A percentile compares a stretch with the other conserved stretches of the same genome.
These are phyloP conservation scores for Cryptocephalus primarius DNA, from an alignment of 2,888 invertebrate species.

Conservation along the genomic window DNA sequence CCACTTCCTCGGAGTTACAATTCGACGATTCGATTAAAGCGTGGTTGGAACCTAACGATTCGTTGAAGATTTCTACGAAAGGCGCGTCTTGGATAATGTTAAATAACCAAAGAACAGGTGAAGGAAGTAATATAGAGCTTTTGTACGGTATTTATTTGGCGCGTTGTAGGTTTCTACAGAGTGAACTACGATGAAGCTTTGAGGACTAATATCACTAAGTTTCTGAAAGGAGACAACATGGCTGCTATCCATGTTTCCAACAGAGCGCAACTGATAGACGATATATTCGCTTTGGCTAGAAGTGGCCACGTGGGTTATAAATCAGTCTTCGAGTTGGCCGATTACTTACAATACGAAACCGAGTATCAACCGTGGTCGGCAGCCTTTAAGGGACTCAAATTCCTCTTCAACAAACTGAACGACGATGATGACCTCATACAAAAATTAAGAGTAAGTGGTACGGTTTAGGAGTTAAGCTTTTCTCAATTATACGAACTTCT, in stretches of 20 bases:
- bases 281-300: conserved; percentile 64
- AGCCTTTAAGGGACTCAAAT: conserved; percentile 41
- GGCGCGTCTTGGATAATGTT: no score
- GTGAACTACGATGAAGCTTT: conserved; percentile 52
- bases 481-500: no score
- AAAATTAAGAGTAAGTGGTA: conserved; percentile 6
- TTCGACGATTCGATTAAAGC: conserved; percentile 28
- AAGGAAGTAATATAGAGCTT: no score
- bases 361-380: conserved; percentile 73
- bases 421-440: conserved; percentile 6
- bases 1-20: conserved; percentile 32
- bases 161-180: conserved; percentile 50
- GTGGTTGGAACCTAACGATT: conserved; percentile 16
- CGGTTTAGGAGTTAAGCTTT: no score
- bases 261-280: conserved; percentile 70
- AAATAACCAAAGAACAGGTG: no score
- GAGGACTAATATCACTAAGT: conserved; percentile 43
- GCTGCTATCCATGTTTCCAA: conserved; percentile 53
- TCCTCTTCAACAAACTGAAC: conserved; percentile 14
- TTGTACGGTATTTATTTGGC: no score
- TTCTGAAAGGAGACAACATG: conserved; percentile 32
- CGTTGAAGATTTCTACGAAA: not conserved
- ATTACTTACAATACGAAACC: conserved; percentile 56
- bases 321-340: conserved; percentile 52
- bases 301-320: conserved; percentile 49